Percentiles rank a stretch among this genome's conserved stretches.
These are phyloP conservation scores for Asarcornis scutulata DNA, from an alignment of 2,113 vertebrate species.

Conservation along the genomic window DNA sequence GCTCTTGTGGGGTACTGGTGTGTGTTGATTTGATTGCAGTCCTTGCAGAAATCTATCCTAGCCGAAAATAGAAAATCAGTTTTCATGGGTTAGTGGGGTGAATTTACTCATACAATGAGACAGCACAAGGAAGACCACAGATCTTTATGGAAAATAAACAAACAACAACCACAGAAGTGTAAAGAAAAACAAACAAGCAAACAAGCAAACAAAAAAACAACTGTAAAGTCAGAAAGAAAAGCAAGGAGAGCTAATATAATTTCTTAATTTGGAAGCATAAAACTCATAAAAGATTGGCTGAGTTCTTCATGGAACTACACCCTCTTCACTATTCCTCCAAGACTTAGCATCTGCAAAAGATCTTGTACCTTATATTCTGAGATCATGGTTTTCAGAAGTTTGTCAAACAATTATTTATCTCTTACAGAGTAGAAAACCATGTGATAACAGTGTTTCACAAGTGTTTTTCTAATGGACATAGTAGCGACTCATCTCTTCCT, in stretches of 20 bases:
- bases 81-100: background rate
- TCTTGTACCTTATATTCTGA: background rate
- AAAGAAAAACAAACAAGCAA: background rate
- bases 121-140: background rate
- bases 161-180: background rate
- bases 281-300: accelerated
- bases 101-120: background rate
- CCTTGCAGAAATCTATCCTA: background rate
- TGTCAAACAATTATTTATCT: background rate
- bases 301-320: background rate
- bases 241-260: background rate
- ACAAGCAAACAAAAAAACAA: background rate
- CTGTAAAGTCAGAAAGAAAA: background rate
- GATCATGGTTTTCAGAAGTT: background rate
- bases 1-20: background rate
- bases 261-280: background rate
- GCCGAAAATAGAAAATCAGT: background rate
- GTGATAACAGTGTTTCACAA: background rate
- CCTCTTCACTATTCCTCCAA: background rate
- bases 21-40: background rate
- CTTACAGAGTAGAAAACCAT: background rate
- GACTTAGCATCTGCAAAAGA: background rate
- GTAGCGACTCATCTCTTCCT: background rate
- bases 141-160: background rate
- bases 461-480: background rate